Percentiles rank a stretch among this genome's conserved stretches.
Conservation (phyloP, 2,888 invertebrate species). For the Dryocosmus kuriphilus region DNA sequence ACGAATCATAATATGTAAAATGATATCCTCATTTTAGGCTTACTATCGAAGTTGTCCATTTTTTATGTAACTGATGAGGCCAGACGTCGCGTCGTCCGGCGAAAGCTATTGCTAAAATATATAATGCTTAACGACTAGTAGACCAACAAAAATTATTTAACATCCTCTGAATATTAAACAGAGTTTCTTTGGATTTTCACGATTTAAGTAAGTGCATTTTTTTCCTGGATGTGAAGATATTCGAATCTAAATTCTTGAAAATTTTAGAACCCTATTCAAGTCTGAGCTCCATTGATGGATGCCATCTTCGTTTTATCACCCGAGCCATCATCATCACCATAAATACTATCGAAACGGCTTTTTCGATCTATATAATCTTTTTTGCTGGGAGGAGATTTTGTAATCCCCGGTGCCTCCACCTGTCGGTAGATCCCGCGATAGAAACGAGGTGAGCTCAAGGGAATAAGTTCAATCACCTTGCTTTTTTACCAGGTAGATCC, state of each 20-base stretch:
- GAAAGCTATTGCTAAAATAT: too few relatives aligned
- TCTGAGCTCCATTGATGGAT: conserved; percentile 69
- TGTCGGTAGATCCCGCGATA: conserved; percentile 63
- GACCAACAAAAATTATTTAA: too few relatives aligned
- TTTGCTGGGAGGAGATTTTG: conserved; percentile 52
- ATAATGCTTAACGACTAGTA: too few relatives aligned
- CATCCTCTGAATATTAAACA: too few relatives aligned
- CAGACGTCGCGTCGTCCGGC: too few relatives aligned
- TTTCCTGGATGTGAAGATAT: conserved; percentile 72
- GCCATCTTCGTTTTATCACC: conserved; percentile 53
- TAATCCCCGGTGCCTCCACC: conserved; percentile 56
- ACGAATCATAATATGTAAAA: too few relatives aligned
- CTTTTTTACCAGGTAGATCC: conserved; percentile 32
- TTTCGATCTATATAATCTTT: conserved; percentile 37
- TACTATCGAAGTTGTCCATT: too few relatives aligned
- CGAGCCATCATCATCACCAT: conserved; percentile 52
- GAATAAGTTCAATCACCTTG: conserved; percentile 34
- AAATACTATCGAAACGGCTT: conserved; percentile 49
- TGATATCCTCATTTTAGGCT: too few relatives aligned
- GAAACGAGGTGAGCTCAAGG: conserved; percentile 67
- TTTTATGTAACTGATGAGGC: too few relatives aligned
- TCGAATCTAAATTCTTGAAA: too few relatives aligned
- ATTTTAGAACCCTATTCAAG: conserved; percentile 53
- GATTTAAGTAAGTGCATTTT: too few relatives aligned
- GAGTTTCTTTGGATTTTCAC: too few relatives aligned